Conservation (phyloP, 1,140 invertebrate genomes). For the Penaeus vannamei region DNA sequence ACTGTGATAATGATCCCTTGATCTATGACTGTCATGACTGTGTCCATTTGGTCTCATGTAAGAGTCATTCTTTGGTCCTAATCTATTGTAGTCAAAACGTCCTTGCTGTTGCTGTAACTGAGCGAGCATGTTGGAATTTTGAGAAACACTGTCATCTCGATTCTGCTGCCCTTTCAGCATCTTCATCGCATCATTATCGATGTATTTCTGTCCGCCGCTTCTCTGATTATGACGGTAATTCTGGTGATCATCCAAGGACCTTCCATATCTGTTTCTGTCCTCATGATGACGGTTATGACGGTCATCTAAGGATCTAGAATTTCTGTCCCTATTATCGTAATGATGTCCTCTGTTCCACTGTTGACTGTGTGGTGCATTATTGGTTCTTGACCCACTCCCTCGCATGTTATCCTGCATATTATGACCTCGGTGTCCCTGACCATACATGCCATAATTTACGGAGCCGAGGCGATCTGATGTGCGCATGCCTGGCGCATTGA, state of each 20-base stretch:
- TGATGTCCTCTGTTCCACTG: no score
- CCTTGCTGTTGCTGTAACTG: conserved; percentile 29
- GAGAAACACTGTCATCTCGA: no score
- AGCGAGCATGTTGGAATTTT: conserved; percentile 31
- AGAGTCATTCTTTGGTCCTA: conserved; percentile 12
- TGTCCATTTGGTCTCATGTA: not conserved
- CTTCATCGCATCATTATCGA: conserved; percentile 19
- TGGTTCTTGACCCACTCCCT: no score
- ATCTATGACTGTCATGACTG: conserved; percentile 7
- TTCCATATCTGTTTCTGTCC: no score
- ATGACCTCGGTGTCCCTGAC: not conserved
- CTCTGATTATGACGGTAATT: not conserved
- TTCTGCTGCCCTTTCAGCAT: not conserved
- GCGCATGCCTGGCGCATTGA: conserved; percentile 36
- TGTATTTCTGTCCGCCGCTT: not conserved
- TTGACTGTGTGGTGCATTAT: no score
- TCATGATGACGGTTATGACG: no score
- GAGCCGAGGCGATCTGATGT: conserved; percentile 47
- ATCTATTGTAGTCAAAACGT: conserved; percentile 42
- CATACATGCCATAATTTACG: conserved; percentile 6
- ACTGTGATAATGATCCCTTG: not conserved
- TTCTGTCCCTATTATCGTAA: no score
- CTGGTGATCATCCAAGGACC: not conserved
- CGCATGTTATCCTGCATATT: no score
- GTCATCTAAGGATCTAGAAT: no score